A percentile compares a stretch with the other conserved stretches of the same genome.
Conservation (phyloP, 2,797 vertebrate species). For the Melanotaenia trifasciata region DNA sequence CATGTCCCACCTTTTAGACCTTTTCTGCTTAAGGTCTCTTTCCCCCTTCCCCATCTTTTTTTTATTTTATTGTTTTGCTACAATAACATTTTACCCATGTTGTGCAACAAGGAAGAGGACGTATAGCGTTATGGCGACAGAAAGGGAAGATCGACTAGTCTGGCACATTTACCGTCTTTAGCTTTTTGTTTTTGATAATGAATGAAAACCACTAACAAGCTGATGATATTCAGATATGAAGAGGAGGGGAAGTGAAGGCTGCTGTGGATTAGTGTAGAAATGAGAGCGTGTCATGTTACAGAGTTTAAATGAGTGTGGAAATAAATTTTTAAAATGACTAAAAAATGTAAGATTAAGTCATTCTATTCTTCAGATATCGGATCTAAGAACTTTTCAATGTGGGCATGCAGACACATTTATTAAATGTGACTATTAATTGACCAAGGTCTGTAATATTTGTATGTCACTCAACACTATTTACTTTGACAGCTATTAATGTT, state of each 20-base stretch:
- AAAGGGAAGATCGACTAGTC: constrained; percentile 58
- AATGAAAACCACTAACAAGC: constrained; percentile 88
- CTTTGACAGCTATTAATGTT: constrained; percentile 63
- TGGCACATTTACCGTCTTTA: constrained; percentile 46
- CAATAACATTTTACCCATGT: constrained; percentile 53
- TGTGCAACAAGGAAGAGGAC: constrained; percentile 52
- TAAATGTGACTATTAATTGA: constrained; percentile 79
- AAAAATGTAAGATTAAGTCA: constrained; percentile 63
- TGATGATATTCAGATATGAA: constrained; percentile 60
- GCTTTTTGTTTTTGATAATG: constrained; percentile 33
- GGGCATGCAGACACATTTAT: constrained; percentile 81
- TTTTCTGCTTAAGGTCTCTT: constrained; percentile 55
- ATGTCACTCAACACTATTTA: constrained; percentile 67
- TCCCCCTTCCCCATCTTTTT: constrained; percentile 26
- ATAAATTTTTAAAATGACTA: constrained; percentile 67
- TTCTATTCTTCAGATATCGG: constrained; percentile 74
- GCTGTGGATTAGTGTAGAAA: constrained; percentile 64
- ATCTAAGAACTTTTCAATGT: constrained; percentile 76
- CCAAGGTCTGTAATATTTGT: constrained; percentile 77
- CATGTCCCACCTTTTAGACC: constrained; percentile 65
- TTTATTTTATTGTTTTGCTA: constrained; percentile 55
- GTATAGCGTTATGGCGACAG: constrained; percentile 31
- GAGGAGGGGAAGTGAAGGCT: constrained; percentile 53
- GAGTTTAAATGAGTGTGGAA: constrained; percentile 71
- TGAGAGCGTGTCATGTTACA: constrained; percentile 66